Evolutionary conservation across 23 tunicate genomes (phyloP), one percentile per base, ranked within the genome.

Genomic region (Corella eumyota): DNA sequence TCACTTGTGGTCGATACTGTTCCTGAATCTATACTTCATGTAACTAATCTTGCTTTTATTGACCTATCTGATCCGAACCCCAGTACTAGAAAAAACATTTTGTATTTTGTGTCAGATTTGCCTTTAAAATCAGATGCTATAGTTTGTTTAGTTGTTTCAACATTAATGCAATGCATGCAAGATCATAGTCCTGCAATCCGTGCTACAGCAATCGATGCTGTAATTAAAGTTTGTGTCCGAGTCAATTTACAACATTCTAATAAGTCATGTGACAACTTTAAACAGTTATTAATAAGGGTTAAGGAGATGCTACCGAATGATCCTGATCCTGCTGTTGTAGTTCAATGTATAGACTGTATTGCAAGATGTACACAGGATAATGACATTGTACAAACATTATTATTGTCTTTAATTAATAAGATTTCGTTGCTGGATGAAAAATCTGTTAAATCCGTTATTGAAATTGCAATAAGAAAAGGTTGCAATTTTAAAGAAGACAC

Each of bases 241-340:
- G n/a, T n/a, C n/a, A n/a, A n/a, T 51, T 11, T 6, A 9, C 11
- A 51, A 7, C 20, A n/a, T 51, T 51, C 23, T 19, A 7, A 51
- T 7, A 11, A 7, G 5, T 5, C 6, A 6, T 6, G 23, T n/a
- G 57, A 51, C 23, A 27, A 51, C 6, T 6, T 19, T 6, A 51
- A 51, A 27, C 22, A 51, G 20, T 51, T 51, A 7, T 51, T 51
- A 7, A 27, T 6, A 7, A 51, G 6, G 5, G 57, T 51, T 51
- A 19, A 5, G 57, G 23, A 9, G 22, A 25, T 51, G 20, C 23
- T 51, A 19, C 22, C 20, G 23, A 7, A 11, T 51, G 57, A 51
- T 51, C 57, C 57, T 19, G 57, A 51, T 51, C 57, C 57, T 7
- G 22, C 57, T 7, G 57, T 51, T 27, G 57, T 51, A 19, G 57